Base-by-base conservation (phyloP, 1,140 invertebrate species). In the Drosophila parvula region DNA sequence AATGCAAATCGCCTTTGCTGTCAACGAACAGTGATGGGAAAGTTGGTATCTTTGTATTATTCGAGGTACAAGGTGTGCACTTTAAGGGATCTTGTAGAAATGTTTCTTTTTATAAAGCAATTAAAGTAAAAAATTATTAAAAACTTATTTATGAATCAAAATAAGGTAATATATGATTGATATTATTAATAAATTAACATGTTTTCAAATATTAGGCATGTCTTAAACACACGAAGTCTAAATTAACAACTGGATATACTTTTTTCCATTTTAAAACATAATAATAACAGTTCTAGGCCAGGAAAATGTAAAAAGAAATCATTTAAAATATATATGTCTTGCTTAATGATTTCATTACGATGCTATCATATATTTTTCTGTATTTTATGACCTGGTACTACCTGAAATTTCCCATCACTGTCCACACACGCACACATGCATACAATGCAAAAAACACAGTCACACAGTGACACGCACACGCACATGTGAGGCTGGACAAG, bases 1-100 rank as follows among this genome's bases (percentile, higher is more conserved):
- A 89, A 88, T 88, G 84, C 84, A 88, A 88, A 88, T 89, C 65
- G 62, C 69, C 74, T 82, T 78, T 56, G 48, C 70, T 64, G 59
- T 56, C 40, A 16, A 27, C 14, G 11, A 64, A 44, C 34, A 64
- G 61, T 27, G 61, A 64, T 64, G 61, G 56, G 28, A 43, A 56
- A 32, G 8, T n/a, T 55, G 2, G 7, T 36, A 5, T 36, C n/a
- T 36, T 36, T 22, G 16, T 8, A 5, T 34, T 22, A 9, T 34
- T 4, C 6, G 18, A 8, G 12, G 18, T 10, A 14, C 8, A 36
- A 10, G 30, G 51, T 11, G n/a, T 3, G 11, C 4, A 28, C 4
- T 11, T 3, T 0, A 18, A 18, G 10, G 12, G 4, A 0, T 1
- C 11, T 34, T 34, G 10, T 0, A 4, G 2, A 3, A 34, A 34